phyloP scores from a whole-genome alignment of 2,797 vertebrate species.

The Pampus argenteus region DNA sequence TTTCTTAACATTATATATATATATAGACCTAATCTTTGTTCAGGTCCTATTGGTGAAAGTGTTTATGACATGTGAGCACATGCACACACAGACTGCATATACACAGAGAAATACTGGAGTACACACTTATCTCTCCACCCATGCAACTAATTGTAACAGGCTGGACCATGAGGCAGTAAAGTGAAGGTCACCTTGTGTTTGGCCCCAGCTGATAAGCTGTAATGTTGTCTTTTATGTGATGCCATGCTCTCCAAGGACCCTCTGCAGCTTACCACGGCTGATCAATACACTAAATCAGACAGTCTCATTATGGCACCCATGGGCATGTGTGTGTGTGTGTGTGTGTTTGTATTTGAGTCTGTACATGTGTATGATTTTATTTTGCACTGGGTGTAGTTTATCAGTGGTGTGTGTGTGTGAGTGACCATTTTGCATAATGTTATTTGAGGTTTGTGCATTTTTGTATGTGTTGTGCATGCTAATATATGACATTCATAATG shows the following conservation, averaged over 20 bases:
- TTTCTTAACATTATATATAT: neutral
- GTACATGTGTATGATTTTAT: slow-evolving; percentile 24
- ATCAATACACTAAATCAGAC: slow-evolving; percentile 82
- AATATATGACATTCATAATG: slow-evolving; percentile 28
- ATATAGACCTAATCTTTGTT: neutral
- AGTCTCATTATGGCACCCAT: slow-evolving; percentile 65
- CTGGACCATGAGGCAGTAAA: slow-evolving; percentile 70
- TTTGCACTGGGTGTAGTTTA: slow-evolving; percentile 24
- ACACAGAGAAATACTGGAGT: slow-evolving; percentile 29
- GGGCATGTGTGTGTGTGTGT: slow-evolving; percentile 40
- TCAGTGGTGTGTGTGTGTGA: slow-evolving; percentile 7
- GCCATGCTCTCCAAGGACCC: slow-evolving; percentile 69
- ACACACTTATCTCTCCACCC: slow-evolving; percentile 57
- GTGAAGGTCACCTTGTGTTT: slow-evolving; percentile 79
- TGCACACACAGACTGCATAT: slow-evolving; percentile 3
- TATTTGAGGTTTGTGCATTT: slow-evolving; percentile 8
- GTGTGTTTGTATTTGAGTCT: slow-evolving; percentile 28
- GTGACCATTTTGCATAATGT: slow-evolving; percentile 28
- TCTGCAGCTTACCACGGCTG: slow-evolving; percentile 67
- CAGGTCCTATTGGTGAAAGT: neutral
- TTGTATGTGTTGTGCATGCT: neutral
- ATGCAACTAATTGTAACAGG: slow-evolving; percentile 67
- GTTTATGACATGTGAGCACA: slow-evolving; percentile 10
- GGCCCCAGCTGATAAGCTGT: slow-evolving; percentile 77
- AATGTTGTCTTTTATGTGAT: slow-evolving; percentile 81